Conservation (phyloP, 2,888 invertebrate genomes). For the Crossocerus cetratus region DNA sequence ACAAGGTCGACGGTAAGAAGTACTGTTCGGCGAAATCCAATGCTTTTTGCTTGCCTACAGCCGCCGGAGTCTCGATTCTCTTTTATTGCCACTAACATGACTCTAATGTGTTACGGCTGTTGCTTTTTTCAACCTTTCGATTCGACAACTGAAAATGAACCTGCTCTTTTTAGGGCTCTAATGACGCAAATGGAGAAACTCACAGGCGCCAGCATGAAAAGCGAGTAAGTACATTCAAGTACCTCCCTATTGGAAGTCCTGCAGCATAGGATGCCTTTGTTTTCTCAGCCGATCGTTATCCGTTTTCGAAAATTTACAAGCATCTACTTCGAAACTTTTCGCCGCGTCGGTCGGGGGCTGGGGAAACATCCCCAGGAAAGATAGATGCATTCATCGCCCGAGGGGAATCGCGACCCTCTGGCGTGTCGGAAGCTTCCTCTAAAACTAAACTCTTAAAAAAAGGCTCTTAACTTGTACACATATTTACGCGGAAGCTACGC, state of each 20-base stretch:
- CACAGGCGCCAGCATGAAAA: no score
- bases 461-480: slow-evolving; percentile 29
- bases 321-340: slow-evolving; percentile 62
- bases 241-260: slow-evolving; percentile 13
- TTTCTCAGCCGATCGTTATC: slow-evolving; percentile 55
- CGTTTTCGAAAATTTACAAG: slow-evolving; percentile 55
- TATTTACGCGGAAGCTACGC: slow-evolving; percentile 33
- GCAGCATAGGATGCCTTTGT: slow-evolving; percentile 10
- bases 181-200: no score
- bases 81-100: no score
- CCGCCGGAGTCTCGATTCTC: no score
- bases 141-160: no score
- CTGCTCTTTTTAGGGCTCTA: no score
- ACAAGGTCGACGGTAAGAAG: no score
- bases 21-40: no score
- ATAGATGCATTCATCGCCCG: slow-evolving; percentile 43
- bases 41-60: no score
- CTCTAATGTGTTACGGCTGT: no score
- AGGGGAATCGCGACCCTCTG: slow-evolving; percentile 32
- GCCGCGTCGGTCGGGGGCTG: slow-evolving; percentile 41
- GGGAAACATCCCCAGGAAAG: slow-evolving; percentile 51
- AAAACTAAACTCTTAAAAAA: neutral
- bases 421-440: slow-evolving; percentile 7
- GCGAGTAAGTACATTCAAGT: no score
- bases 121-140: no score